Percentiles rank a stretch among this genome's conserved stretches.
These are phyloP conservation scores for Apocrypta bakeri DNA, from an alignment of 1,140 invertebrate species.

Conservation along the genomic window DNA sequence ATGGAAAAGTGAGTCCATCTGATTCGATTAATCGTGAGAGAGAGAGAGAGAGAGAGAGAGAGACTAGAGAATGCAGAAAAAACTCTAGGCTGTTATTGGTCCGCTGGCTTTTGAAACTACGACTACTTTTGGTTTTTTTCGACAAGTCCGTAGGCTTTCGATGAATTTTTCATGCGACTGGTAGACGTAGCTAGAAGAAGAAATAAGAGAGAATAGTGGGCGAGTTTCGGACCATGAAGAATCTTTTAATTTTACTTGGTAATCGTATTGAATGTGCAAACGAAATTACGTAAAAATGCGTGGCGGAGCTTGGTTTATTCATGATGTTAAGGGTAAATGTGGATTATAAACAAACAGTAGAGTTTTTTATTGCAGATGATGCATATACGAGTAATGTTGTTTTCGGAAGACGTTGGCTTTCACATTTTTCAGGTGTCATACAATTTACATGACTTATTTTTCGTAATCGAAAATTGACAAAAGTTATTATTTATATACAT, in stretches of 20 bases:
- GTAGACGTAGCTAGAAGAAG: neutral
- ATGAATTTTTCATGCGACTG: constrained; percentile 15
- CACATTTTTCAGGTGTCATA: too few relatives aligned
- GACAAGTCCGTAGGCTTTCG: neutral
- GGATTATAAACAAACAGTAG: too few relatives aligned
- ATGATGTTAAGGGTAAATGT: too few relatives aligned
- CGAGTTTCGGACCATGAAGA: neutral
- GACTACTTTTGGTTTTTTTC: neutral
- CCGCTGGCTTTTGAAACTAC: neutral
- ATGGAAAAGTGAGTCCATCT: neutral
- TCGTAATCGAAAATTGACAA: neutral
- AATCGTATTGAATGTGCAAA: neutral
- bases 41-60: too few relatives aligned
- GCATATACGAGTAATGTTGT: neutral
- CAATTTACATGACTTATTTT: too few relatives aligned
- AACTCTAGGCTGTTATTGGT: neutral
- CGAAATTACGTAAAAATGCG: neutral
- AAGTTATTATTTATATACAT: constrained; percentile 14
- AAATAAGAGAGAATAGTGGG: neutral
- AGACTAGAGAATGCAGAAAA: too few relatives aligned
- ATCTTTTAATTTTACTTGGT: constrained; percentile 29
- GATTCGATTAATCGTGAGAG: constrained; percentile 21
- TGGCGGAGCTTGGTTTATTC: neutral
- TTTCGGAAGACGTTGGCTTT: too few relatives aligned
- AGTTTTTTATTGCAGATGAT: too few relatives aligned